Base-by-base conservation (phyloP, 2,888 invertebrate species). In the Ferrisia virgata region DNA sequence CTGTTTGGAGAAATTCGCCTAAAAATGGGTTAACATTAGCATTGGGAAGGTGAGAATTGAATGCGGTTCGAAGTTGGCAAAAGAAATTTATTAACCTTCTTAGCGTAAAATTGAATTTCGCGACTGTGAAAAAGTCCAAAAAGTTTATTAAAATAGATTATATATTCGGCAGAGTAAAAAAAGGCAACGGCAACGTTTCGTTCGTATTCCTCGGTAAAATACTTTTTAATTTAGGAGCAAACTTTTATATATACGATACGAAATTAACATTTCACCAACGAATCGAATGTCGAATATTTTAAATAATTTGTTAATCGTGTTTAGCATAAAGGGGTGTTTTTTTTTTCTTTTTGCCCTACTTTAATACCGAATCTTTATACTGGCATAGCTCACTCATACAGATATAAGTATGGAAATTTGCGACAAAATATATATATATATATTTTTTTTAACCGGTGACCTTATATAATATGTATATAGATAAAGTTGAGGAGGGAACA, bases 101-200 rank as follows among this genome's bases (percentile, higher is more conserved):
- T 33, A 33, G 33, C 33, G 72, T 22, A 72, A 72, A 72, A 72
- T 72, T 31, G 72, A 33, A 72, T 72, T 33, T 72, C n/a, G 33
- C 72, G 33, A 72, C 72, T 72, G n/a, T 18, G 72, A 72, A 72
- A 33, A 33, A 47, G 72, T 33, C 72, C 72, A 33, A 31, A 18
- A 72, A 47, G 72, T 72, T 72, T 72, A 72, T 72, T 72, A 72
- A 72, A 72, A 72, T 72, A 36, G 72, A 72, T 64, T 64, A 64
- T 28, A 64, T 28, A 64, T 64, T 64, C 58, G 58, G 28, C 4
- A 2, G 25, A 64, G n/a, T 2, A 53, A 64, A 64, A 47, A 47
- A 18, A 36, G 8, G 36, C 36, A 8, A 8, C 8, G 18, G 31
- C 25, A 64, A 64, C 28, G 28, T 64, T 64, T 64, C n/a, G n/a